Base-by-base conservation (phyloP, 2,888 invertebrate species). In the Ornithoptera priamus region DNA sequence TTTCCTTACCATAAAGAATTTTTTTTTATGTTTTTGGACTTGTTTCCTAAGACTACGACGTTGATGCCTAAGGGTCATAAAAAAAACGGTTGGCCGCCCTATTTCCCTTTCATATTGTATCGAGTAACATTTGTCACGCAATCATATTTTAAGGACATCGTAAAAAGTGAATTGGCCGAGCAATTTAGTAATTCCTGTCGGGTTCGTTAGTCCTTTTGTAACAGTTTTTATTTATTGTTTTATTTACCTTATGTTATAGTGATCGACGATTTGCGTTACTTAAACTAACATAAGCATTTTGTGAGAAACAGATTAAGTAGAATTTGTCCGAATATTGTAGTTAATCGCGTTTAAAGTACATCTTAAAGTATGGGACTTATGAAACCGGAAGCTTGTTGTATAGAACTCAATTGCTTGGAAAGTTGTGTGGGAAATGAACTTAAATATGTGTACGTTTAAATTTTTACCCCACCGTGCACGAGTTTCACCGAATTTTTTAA, bases 111-210 rank as follows among this genome's bases (percentile, higher is more conserved):
- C 30, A 30, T 30, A 65, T 69, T 69, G 61, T 69, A 66, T 65
- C 65, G 65, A 69, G 46, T 56, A n/a, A 58, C 50, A 62, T 69
- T 69, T 61, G 65, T 62, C 69, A 69, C 65, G 69, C 69, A 65
- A 69, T 69, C 69, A 69, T 65, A 69, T 68, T 68, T 63, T 68
- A 64, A 62, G 67, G 67, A 60, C 68, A 53, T 39, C 60, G 64
- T 68, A 68, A 68, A 68, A 68, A 63, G 58, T 59, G 68, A 30
- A 68, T 59, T 68, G 68, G 58, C 50, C 63, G 63, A 63, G 59
- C 50, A 63, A 68, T 63, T 62, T 30, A 36, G 10, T 67, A 59
- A 64, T 53, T 68, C 53, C 50, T 36, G 60, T 53, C 60, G 24
- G 20, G 20, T 68, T 58, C 36, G 39, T 64, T 64, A 36, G 17